Conservation (phyloP, 2,113 vertebrate species). For the Zosterops hypoxanthus region DNA sequence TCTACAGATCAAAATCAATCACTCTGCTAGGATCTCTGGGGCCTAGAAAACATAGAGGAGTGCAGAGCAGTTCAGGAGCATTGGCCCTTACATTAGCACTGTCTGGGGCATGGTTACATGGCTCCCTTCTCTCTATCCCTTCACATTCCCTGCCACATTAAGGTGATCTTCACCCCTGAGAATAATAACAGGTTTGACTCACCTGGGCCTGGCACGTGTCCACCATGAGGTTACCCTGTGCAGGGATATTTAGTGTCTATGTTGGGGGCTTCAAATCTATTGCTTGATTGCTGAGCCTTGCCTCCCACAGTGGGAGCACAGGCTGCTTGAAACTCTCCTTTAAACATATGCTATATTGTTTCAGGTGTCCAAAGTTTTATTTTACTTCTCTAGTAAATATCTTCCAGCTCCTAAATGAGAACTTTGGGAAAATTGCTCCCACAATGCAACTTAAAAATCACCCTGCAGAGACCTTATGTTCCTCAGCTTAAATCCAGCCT, state of each 20-base stretch:
- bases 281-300: not conserved
- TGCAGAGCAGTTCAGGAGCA: not conserved
- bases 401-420: slow-evolving; percentile 14
- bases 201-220: not conserved
- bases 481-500: slow-evolving; percentile 39
- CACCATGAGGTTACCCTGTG: not conserved
- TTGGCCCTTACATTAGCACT: not conserved
- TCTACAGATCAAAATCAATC: no score
- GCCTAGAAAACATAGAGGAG: not conserved
- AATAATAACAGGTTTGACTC: not conserved
- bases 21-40: not conserved
- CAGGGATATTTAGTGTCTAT: not conserved
- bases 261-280: not conserved
- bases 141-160: not conserved
- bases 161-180: not conserved
- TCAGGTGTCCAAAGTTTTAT: slow-evolving; percentile 52
- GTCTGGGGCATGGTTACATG: fast-evolving
- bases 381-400: slow-evolving; percentile 49
- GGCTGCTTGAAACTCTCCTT: not conserved
- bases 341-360: slow-evolving; percentile 34
- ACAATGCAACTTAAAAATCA: slow-evolving; percentile 35
- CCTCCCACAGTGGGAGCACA: not conserved
- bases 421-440: slow-evolving; percentile 33
- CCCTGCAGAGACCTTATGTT: slow-evolving; percentile 33
- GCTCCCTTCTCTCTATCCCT: not conserved